Conservation (phyloP, 2,888 invertebrate species). For the Schizotus pectinicornis region DNA sequence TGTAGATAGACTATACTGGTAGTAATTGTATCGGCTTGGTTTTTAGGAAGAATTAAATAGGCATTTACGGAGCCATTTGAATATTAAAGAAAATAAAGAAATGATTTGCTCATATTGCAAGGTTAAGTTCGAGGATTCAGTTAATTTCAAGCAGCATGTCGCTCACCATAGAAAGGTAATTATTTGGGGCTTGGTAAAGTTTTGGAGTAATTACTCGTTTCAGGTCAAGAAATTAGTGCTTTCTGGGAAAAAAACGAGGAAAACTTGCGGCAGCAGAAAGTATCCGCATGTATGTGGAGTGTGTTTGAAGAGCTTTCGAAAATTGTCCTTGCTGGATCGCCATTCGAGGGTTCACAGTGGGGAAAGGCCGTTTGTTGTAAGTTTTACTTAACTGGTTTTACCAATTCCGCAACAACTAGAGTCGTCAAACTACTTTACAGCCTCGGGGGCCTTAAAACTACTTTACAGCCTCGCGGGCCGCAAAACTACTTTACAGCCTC, state of each 20-base stretch:
- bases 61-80: slow-evolving; percentile 59
- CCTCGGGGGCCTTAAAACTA: too few species aligned
- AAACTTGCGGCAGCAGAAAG: slow-evolving; percentile 32
- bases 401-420: too few species aligned
- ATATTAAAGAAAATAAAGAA: slow-evolving; percentile 44
- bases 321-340: slow-evolving; percentile 68
- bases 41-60: slow-evolving; percentile 60
- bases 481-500: too few species aligned
- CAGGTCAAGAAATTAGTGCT: slow-evolving; percentile 45
- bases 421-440: too few species aligned
- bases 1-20: slow-evolving; percentile 8
- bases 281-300: slow-evolving; percentile 58
- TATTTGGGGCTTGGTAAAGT: slow-evolving; percentile 3
- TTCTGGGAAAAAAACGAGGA: slow-evolving; percentile 28
- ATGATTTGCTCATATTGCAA: slow-evolving; percentile 66
- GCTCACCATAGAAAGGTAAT: slow-evolving; percentile 64
- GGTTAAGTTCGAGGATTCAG: slow-evolving; percentile 59
- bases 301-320: slow-evolving; percentile 65
- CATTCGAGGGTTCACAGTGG: slow-evolving; percentile 74
- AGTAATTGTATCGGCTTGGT: background rate
- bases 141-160: slow-evolving; percentile 60
- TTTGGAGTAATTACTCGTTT: slow-evolving; percentile 3
- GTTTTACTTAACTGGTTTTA: too few species aligned
- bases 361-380: slow-evolving; percentile 66
- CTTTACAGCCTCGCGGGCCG: too few species aligned